phyloP scores from a whole-genome alignment of 2,888 invertebrate genomes.

The Ormyrus pomaceus region DNA sequence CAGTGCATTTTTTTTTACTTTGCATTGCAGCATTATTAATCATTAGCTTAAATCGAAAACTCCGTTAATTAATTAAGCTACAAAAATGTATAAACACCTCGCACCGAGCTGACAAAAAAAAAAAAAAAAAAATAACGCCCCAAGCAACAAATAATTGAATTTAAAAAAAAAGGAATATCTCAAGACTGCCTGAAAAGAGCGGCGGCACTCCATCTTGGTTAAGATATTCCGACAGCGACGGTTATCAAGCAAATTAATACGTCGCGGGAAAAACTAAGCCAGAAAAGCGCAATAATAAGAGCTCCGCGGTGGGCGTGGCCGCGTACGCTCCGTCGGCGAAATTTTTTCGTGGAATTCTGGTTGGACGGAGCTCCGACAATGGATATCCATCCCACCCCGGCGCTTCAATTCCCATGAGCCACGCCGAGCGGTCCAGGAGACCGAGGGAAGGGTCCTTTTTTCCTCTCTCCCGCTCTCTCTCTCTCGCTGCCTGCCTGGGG shows the following conservation, averaged over 20 bases:
- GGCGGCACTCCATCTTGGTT: background rate
- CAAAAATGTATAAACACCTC: no score
- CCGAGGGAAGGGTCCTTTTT: background rate
- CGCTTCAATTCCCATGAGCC: conserved; percentile 25
- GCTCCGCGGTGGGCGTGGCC: conserved; percentile 41
- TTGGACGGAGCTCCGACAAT: conserved; percentile 64
- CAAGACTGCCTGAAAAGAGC: no score
- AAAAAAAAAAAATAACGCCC: background rate
- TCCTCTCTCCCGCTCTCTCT: conserved; percentile 38
- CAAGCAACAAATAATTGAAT: no score
- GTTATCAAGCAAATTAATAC: conserved; percentile 12
- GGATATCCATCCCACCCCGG: conserved; percentile 28
- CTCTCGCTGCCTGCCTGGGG: conserved; percentile 57
- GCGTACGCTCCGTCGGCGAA: conserved; percentile 26
- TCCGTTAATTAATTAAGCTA: no score
- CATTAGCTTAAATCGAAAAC: no score
- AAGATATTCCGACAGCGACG: background rate
- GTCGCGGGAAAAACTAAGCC: background rate
- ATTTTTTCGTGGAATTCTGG: conserved; percentile 67
- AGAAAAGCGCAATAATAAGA: conserved; percentile 32
- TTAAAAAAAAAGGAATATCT: background rate
- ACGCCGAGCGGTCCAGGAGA: no score
- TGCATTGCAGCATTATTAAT: no score
- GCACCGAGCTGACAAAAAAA: no score
- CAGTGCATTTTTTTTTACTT: background rate